Conservation (phyloP, 2,888 invertebrate genomes). For the Drosophila rubida region DNA sequence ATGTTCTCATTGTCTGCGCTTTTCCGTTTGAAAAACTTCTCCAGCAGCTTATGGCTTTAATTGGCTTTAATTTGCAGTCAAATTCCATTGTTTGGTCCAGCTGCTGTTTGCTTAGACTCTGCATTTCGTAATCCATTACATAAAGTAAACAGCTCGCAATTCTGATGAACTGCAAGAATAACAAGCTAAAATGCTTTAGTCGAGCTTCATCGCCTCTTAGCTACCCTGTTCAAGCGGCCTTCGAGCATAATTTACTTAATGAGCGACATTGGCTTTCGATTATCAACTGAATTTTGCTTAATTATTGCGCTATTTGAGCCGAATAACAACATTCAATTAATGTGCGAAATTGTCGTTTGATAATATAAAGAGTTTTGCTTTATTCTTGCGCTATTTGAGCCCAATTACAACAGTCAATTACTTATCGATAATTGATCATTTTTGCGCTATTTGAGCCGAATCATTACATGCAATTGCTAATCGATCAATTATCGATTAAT, state of each 20-base stretch:
- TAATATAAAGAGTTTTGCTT: not conserved
- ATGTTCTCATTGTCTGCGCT: too few relatives aligned
- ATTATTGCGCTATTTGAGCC: not conserved
- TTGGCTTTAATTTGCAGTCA: not conserved
- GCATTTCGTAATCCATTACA: slow-evolving; percentile 21
- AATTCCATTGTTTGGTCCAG: not conserved
- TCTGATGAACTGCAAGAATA: not conserved
- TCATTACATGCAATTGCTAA: too few relatives aligned
- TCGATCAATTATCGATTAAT: not conserved
- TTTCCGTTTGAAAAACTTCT: too few relatives aligned
- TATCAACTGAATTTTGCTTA: not conserved
- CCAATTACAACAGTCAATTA: not conserved
- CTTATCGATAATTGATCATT: too few relatives aligned
- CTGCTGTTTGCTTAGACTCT: not conserved
- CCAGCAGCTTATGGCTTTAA: not conserved
- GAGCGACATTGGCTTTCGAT: too few relatives aligned
- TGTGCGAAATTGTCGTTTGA: not conserved
- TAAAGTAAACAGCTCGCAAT: slow-evolving; percentile 2
- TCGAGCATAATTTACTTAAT: too few relatives aligned
- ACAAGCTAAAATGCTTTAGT: not conserved
- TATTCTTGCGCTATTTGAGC: not conserved
- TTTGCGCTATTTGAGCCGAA: too few relatives aligned
- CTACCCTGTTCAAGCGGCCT: too few relatives aligned
- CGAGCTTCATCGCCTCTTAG: too few relatives aligned
- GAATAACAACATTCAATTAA: not conserved